phyloP scores from a whole-genome alignment of 2,888 invertebrate species.

The Lasioglossum villosulum region DNA sequence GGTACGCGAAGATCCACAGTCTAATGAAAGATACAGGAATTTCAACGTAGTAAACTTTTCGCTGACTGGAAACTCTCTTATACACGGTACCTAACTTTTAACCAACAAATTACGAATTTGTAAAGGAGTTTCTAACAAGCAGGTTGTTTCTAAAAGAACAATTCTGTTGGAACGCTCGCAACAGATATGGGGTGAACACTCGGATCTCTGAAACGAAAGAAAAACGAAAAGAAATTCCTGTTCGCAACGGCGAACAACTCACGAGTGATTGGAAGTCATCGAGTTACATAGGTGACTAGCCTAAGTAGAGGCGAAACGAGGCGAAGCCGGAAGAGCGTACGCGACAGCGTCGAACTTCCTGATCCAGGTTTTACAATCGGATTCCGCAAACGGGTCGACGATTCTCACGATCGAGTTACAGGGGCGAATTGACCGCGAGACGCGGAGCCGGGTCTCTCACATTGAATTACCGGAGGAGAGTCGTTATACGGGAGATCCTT shows the following conservation, averaged over 20 bases:
- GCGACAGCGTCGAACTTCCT: slow-evolving; percentile 13
- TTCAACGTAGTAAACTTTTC: too few species aligned
- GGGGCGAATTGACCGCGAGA: slow-evolving; percentile 9
- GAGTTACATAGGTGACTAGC: background rate
- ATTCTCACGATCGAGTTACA: slow-evolving; percentile 44
- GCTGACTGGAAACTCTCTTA: too few species aligned
- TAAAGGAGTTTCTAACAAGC: too few species aligned
- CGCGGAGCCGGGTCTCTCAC: background rate
- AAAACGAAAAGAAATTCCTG: background rate
- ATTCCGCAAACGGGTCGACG: slow-evolving; percentile 11
- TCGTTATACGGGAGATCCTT: slow-evolving; percentile 33
- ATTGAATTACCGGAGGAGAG: slow-evolving; percentile 22
- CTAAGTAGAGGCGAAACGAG: background rate
- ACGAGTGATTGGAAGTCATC: background rate
- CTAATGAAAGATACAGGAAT: too few species aligned
- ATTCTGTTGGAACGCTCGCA: too few species aligned
- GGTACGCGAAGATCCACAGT: too few species aligned
- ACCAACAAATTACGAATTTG: too few species aligned
- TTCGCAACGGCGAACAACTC: background rate
- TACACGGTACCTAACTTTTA: too few species aligned
- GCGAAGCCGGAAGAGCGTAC: background rate
- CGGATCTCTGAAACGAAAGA: too few species aligned
- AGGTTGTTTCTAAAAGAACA: too few species aligned
- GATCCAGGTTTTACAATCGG: slow-evolving; percentile 25
- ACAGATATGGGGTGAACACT: too few species aligned